A percentile compares a stretch with the other conserved stretches of the same genome.
Evolutionary conservation across 2,797 vertebrate genomes (phyloP).

Genomic region (Etheostoma perlongum): DNA sequence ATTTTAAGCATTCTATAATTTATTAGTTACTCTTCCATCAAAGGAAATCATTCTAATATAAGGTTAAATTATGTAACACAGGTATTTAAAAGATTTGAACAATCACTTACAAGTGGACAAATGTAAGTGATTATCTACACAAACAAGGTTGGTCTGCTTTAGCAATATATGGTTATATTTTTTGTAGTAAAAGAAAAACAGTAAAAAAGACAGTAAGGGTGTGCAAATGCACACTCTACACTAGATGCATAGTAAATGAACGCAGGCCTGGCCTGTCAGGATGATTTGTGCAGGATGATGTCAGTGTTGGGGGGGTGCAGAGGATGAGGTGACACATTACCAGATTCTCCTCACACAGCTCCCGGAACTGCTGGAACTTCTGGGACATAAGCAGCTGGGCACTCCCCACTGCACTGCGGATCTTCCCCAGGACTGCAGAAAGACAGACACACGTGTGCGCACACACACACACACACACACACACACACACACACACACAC

Average conservation of each 20-base stretch:
- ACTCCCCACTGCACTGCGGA: conserved; percentile 96
- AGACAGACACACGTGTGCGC: conserved; percentile 19
- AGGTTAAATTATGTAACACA: conserved; percentile 7
- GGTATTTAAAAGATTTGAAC: not conserved
- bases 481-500: conserved; percentile 27
- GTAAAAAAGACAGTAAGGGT: conserved; percentile 45
- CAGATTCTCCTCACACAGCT: conserved; percentile 98
- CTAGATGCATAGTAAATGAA: conserved; percentile 79
- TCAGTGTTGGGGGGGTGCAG: conserved; percentile 72
- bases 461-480: conserved; percentile 30
- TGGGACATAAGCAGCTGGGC: conserved; percentile 98
- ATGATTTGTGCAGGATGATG: conserved; percentile 84
- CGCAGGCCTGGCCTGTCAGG: conserved; percentile 79
- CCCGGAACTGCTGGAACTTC: conserved; percentile 99
- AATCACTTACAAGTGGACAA: conserved; percentile 11
- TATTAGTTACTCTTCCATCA: not conserved
- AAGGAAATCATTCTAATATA: conserved; percentile 3
- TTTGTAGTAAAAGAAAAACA: too few species aligned
- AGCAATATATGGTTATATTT: not conserved
- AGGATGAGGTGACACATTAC: conserved; percentile 90
- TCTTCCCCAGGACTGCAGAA: conserved; percentile 93
- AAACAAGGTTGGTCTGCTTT: not conserved
- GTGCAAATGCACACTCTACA: conserved; percentile 73
- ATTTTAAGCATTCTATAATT: not conserved
- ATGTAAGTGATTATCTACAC: not conserved